Evolutionary conservation across 64 coral and sea anemone genomes (phyloP).

Genomic region (Actinia tenebrosa): DNA sequence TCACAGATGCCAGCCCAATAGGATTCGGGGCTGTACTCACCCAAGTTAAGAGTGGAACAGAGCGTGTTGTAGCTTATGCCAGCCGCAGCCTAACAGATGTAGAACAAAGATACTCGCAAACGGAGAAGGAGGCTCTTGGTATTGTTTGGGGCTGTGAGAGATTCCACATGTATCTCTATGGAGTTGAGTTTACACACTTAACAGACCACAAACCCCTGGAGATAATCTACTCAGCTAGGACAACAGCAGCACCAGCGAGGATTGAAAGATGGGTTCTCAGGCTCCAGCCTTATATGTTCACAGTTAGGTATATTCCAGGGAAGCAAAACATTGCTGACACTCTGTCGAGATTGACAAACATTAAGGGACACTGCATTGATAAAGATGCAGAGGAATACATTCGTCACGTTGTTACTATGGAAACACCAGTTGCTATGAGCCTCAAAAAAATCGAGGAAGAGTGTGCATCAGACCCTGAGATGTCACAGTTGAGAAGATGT

Average conservation of each 20-base stretch:
- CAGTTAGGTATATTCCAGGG: slow-evolving; percentile 12
- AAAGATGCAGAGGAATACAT: slow-evolving; percentile 33
- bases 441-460: slow-evolving; percentile 22
- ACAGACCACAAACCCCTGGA: slow-evolving; percentile 16
- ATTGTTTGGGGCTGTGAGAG: slow-evolving; percentile 23
- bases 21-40: no score
- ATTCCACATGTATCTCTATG: slow-evolving; percentile 40
- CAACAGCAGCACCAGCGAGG: background rate
- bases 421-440: slow-evolving; percentile 1
- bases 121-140: no score
- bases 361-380: background rate
- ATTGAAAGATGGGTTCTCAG: slow-evolving; percentile 44
- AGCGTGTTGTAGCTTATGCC: no score
- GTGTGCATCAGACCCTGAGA: slow-evolving; percentile 15
- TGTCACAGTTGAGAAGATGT: no score
- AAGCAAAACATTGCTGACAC: slow-evolving; percentile 22
- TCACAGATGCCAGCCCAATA: no score
- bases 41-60: no score
- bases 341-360: background rate
- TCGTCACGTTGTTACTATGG: slow-evolving; percentile 21
- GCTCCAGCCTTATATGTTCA: slow-evolving; percentile 34
- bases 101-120: no score
- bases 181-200: slow-evolving; percentile 24
- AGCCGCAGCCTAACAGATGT: no score
- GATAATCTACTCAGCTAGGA: slow-evolving; percentile 44